Percentiles rank a stretch among this genome's conserved stretches.
Evolutionary conservation across 2,888 invertebrate species (phyloP).

Genomic region (Cinara cedri): DNA sequence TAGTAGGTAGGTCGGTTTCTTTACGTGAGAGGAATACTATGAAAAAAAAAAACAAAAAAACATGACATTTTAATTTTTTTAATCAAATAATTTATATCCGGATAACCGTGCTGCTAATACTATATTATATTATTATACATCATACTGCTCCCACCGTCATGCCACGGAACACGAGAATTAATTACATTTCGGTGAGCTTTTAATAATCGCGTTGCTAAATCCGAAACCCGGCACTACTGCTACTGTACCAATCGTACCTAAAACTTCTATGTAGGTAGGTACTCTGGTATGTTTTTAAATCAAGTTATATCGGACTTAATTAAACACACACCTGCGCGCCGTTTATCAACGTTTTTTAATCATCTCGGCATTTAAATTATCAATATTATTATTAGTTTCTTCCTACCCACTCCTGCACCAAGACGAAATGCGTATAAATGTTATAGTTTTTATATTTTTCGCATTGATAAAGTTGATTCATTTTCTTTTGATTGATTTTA

Average conservation of each 20-base stretch:
- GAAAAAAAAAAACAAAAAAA: slow-evolving; percentile 36
- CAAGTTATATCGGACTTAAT: slow-evolving; percentile 43
- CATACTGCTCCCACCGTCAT: not conserved
- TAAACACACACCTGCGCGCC: slow-evolving; percentile 31
- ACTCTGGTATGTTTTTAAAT: slow-evolving; percentile 44
- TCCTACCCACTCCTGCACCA: not conserved
- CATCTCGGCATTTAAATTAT: slow-evolving; percentile 51
- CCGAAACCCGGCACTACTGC: slow-evolving; percentile 37
- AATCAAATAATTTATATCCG: slow-evolving; percentile 46
- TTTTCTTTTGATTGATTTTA: too few species aligned
- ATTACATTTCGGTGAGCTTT: slow-evolving; percentile 54
- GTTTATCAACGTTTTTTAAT: slow-evolving; percentile 36
- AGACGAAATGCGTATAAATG: not conserved
- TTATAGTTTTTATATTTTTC: slow-evolving; percentile 8
- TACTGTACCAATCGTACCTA: not conserved
- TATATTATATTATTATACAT: too few species aligned
- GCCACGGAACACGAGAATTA: slow-evolving; percentile 39
- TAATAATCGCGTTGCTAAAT: slow-evolving; percentile 49
- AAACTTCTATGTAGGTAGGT: too few species aligned
- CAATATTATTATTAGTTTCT: too few species aligned
- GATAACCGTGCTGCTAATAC: slow-evolving; percentile 28
- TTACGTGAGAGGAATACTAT: slow-evolving; percentile 54
- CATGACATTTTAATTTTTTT: slow-evolving; percentile 21
- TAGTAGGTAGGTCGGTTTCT: slow-evolving; percentile 22
- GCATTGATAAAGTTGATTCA: too few species aligned